A percentile compares a stretch with the other conserved stretches of the same genome.
phyloP scores from a whole-genome alignment of 2,797 vertebrate species.

The Clarias pachynema region DNA sequence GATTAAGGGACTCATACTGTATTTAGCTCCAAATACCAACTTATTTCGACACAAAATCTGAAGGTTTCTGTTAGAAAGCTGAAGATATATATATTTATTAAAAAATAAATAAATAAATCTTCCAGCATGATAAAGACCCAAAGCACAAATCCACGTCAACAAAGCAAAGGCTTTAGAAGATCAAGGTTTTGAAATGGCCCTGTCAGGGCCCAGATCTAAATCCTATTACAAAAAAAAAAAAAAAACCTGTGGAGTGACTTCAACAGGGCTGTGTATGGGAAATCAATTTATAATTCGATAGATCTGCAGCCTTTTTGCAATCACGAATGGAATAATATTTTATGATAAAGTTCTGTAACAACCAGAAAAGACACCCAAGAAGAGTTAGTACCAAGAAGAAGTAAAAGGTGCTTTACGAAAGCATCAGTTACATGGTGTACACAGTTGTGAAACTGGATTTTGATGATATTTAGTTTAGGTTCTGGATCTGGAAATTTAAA shows the following conservation, averaged over 20 bases:
- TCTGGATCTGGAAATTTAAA: too few species aligned
- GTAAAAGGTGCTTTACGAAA: background rate
- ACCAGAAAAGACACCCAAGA: background rate
- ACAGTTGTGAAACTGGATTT: background rate
- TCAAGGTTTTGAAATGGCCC: background rate
- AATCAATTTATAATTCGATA: background rate
- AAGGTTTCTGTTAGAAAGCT: background rate
- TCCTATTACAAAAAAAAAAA: background rate
- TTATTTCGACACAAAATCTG: background rate
- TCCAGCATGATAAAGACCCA: background rate
- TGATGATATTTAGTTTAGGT: too few species aligned
- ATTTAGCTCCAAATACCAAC: background rate
- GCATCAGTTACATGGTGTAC: background rate
- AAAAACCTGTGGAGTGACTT: background rate
- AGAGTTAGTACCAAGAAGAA: background rate
- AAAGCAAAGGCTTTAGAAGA: background rate
- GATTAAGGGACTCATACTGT: background rate
- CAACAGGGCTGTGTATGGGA: too few species aligned
- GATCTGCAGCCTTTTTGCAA: background rate
- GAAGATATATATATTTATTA: background rate
- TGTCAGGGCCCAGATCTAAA: background rate
- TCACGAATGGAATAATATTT: background rate
- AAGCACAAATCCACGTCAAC: slow-evolving; percentile 7
- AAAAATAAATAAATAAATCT: background rate
- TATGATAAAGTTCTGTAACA: background rate